Percentiles rank a stretch among this genome's conserved stretches.
These are phyloP conservation scores for Hyla sarda DNA, from an alignment of 2,113 vertebrate species.

Conservation along the genomic window DNA sequence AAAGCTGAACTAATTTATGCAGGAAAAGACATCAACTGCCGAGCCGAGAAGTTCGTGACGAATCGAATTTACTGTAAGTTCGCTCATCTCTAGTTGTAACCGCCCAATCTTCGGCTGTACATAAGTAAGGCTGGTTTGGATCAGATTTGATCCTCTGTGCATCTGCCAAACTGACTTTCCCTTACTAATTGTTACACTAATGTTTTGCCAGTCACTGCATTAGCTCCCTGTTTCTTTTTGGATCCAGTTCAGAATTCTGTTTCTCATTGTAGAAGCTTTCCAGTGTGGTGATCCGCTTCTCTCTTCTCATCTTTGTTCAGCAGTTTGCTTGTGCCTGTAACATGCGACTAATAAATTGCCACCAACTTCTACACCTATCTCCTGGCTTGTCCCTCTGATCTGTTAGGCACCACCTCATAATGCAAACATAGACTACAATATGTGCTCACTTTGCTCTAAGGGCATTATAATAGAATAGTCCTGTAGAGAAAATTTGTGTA, in stretches of 20 bases:
- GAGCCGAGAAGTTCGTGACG: no score
- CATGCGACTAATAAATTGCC: not conserved
- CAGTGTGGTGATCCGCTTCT: not conserved
- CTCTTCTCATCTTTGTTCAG: not conserved
- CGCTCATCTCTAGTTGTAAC: no score
- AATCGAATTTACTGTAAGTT: no score
- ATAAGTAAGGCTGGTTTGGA: not conserved
- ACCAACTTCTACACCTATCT: not conserved
- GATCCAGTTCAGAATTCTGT: not conserved
- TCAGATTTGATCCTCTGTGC: not conserved
- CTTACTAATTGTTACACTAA: not conserved
- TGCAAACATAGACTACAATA: not conserved
- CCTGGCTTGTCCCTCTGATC: not conserved
- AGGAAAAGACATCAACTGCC: no score
- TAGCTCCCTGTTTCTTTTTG: not conserved
- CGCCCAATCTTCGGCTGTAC: not conserved
- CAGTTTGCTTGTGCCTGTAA: not conserved
- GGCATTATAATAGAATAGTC: not conserved
- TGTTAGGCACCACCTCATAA: not conserved
- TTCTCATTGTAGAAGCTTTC: not conserved
- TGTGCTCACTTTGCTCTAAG: not conserved
- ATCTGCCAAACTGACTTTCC: not conserved
- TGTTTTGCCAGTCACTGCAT: not conserved
- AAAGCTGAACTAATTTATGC: no score
- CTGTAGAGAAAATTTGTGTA: not conserved